These are phyloP conservation scores for Musca domestica DNA, from an alignment of 1,140 invertebrate species.

Conservation along the genomic window DNA sequence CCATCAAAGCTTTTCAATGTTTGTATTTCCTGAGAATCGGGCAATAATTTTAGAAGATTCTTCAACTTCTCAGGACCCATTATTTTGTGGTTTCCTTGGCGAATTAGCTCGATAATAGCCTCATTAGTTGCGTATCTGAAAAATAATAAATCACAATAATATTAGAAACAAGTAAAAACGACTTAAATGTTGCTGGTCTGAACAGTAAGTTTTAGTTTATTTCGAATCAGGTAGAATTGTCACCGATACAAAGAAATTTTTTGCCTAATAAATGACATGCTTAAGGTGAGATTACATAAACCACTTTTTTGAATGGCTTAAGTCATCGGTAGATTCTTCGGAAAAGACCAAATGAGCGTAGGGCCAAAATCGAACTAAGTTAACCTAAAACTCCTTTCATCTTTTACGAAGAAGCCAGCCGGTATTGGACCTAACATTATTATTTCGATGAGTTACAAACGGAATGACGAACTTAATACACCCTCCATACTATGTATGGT, in stretches of 20 bases:
- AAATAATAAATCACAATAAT: neutral
- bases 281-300: too few relatives aligned
- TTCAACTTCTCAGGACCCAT: constrained; percentile 90
- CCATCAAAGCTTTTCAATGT: constrained; percentile 84
- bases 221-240: neutral
- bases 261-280: neutral
- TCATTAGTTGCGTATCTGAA: constrained; percentile 75
- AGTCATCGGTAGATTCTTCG: too few relatives aligned
- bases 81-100: constrained; percentile 79
- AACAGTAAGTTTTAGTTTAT: neutral
- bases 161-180: neutral
- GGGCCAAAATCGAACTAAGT: neutral
- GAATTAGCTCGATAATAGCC: constrained; percentile 86
- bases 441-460: too few relatives aligned
- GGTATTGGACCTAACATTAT: too few relatives aligned
- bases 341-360: neutral
- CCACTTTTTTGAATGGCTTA: too few relatives aligned
- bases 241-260: neutral
- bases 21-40: constrained; percentile 88
- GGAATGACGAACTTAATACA: too few relatives aligned
- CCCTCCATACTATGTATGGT: too few relatives aligned
- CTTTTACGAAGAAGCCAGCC: too few relatives aligned
- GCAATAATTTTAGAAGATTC: constrained; percentile 88
- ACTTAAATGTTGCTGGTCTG: neutral
- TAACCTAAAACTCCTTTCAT: too few relatives aligned